Conservation (phyloP, 2,113 vertebrate genomes). For the Girardinichthys multiradiatus region DNA sequence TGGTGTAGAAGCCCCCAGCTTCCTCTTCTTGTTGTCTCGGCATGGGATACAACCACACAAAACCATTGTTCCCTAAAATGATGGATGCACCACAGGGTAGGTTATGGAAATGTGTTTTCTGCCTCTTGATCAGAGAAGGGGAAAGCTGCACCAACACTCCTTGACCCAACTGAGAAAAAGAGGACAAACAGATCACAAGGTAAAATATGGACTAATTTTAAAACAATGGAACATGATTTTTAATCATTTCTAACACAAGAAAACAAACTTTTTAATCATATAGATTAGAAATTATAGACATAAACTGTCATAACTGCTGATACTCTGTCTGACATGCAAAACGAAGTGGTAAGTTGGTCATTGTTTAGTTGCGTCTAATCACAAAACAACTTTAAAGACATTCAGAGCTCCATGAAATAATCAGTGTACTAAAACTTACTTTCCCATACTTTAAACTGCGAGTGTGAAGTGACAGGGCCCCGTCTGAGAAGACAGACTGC, state of each 20-base stretch:
- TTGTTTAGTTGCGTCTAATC: not conserved
- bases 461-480: slow-evolving; percentile 92
- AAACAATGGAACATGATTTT: not conserved
- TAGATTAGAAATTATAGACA: not conserved
- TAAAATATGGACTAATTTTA: not conserved
- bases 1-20: slow-evolving; percentile 88
- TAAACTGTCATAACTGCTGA: not conserved
- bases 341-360: not conserved
- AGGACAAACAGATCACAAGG: not conserved
- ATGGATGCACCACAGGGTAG: slow-evolving; percentile 92
- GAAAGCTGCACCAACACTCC: slow-evolving; percentile 93
- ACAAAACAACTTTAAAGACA: not conserved
- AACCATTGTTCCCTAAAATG: slow-evolving; percentile 96
- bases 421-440: slow-evolving; percentile 74
- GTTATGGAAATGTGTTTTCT: slow-evolving; percentile 98
- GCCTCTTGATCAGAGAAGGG: slow-evolving; percentile 92
- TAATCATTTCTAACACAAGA: not conserved
- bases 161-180: slow-evolving; percentile 86
- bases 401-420: not conserved
- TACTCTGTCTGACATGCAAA: not conserved
- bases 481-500: slow-evolving; percentile 94
- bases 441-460: slow-evolving; percentile 97
- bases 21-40: slow-evolving; percentile 88
- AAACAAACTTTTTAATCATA: not conserved
- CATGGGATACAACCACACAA: slow-evolving; percentile 94